Conservation (phyloP, 2,113 vertebrate genomes). For the Beaufortia kweichowensis region DNA sequence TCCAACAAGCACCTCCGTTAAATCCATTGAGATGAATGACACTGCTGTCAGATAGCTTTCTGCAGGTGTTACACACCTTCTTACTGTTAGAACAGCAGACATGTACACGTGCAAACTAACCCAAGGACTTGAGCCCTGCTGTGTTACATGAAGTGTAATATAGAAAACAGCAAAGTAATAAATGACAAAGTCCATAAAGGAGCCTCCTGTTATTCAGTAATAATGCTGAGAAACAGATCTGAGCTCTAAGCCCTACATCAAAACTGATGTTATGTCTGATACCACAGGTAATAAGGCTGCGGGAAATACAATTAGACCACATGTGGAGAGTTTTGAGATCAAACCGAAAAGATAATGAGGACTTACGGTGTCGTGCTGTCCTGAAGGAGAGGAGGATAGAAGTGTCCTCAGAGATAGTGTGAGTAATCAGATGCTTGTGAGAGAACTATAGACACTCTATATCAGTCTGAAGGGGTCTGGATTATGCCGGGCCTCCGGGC, state of each 20-base stretch:
- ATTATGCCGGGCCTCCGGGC: not conserved
- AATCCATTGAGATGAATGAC: too few species aligned
- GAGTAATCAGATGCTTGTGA: conserved; percentile 45
- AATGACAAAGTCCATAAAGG: conserved; percentile 23
- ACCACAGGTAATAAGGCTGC: conserved; percentile 43
- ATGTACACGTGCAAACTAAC: not conserved
- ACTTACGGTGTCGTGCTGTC: conserved; percentile 25
- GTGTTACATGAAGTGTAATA: conserved; percentile 20
- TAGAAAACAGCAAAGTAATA: not conserved
- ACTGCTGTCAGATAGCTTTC: too few species aligned
- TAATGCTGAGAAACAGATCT: conserved; percentile 32
- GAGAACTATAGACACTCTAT: conserved; percentile 6
- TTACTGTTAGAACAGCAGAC: conserved; percentile 17
- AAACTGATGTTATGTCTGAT: conserved; percentile 33
- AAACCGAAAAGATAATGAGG: conserved; percentile 49
- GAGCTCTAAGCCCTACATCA: conserved; percentile 27
- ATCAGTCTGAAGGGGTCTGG: conserved; percentile 11
- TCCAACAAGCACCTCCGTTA: too few species aligned
- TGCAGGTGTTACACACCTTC: too few species aligned
- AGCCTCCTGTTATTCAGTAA: conserved; percentile 29
- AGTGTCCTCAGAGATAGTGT: conserved; percentile 13
- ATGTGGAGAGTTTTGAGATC: conserved; percentile 48
- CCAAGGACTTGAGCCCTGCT: conserved; percentile 17
- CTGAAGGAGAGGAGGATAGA: conserved; percentile 23
- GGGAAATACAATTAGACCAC: conserved; percentile 48